Evolutionary conservation across 2,113 vertebrate species (phyloP), one percentile per base, ranked within the genome.

Genomic region (Phycodurus eques): DNA sequence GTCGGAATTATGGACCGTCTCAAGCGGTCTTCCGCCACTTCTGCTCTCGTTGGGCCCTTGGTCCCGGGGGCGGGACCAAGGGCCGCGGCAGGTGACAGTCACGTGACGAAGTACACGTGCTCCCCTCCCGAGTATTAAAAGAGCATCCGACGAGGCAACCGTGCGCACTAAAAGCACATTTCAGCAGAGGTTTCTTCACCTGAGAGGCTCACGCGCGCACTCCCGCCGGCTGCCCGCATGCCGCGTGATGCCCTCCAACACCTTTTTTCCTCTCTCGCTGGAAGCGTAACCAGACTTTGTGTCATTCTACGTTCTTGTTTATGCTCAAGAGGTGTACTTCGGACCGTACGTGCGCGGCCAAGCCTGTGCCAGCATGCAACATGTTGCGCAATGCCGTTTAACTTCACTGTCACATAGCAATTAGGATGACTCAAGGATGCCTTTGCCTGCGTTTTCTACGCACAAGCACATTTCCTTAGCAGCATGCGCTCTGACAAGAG

Each of bases 301-400:
- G 17, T 63, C 20, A n/a, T 63, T 17, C 4, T n/a, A 20, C 13
- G 42, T 20, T 33, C 35, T 12, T 39, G 17, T 42, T 42, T 5
- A 5, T 3, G 9, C 8, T 62, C 39, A 7, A 17, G 17, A 39
- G 1, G 51, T 68, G 60, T 54, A 17, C 49, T 33, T 79, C 15
- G 39, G 62, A 14, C 1, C 59, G 20, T 31, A 22, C 27, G 39
- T 31, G 9, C 27, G 49, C 0, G 72, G 71, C 87, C 87, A 85
- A 83, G 85, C 87, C 83, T 80, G 72, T 75, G 70, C 68, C 73
- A 76, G 83, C 61, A 71, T 76, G 77, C 61, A 72, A 75, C 75
- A 84, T 83, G 80, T 85, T 90, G 77, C 83, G 80, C 81, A 86
- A 81, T 77, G 46, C 46, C 59, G 70, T 76, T 83, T 64, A 73